Evolutionary conservation across 2,113 vertebrate genomes (phyloP), one percentile per base, ranked within the genome.

Genomic region (Melanostigma gelatinosum): DNA sequence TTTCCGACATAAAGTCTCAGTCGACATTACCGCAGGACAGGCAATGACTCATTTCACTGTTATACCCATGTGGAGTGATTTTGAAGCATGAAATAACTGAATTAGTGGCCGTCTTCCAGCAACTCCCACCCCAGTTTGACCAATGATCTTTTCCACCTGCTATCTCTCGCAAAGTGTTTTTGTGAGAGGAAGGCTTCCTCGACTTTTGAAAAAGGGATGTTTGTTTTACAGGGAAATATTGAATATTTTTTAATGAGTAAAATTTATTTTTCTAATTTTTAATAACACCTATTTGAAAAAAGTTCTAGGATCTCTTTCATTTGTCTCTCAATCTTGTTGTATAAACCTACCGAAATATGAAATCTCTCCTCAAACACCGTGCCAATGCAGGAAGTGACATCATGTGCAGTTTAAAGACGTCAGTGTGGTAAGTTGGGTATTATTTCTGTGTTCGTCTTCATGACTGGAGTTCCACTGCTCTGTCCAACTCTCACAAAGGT

Each of bases 81-180:
- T 68, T 48, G 64, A 61, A 71, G 82, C 42, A 72, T 54, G 66
- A 66, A 80, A 79, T 73, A 32, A 71, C n/a, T 54, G 42, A 38
- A 71, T 67, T 66, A 72, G 55, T 57, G 73, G 46, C 50, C 42
- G n/a, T 58, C 13, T 29, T 36, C 63, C 57, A 73, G 57, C 15
- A 46, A 62, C 34, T 50, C 74, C 50, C 44, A 9, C n/a, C 54
- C 42, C 63, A 34, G 29, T 72, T 58, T 75, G 61, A 52, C 29
- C 8, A 20, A 52, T 22, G 24, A 77, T 46, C 38, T 62, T 52
- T 73, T 48, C 36, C 55, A 63, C 70, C 34, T 68, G 38, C 48
- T 38, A 13, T 38, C 27, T 63, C 20, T 61, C 29, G 42, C 9
- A 24, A 54, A 52, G 20, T 64, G 58, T 54, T 32, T 66, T 54